Conservation (phyloP, 2,797 vertebrate species). For the Myotis vivesi region DNA sequence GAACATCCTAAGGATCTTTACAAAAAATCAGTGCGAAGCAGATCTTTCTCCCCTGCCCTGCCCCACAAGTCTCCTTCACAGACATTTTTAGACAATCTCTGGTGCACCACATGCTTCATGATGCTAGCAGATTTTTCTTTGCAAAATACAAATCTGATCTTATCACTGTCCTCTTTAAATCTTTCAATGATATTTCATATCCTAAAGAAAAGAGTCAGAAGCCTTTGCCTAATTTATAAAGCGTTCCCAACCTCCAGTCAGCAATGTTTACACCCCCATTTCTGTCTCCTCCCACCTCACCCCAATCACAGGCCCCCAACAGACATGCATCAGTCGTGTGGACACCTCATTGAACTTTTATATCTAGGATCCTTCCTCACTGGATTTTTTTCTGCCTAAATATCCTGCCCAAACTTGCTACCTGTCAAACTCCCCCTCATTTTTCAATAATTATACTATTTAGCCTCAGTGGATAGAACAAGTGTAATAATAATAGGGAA, state of each 20-base stretch:
- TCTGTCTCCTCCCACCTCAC: fast-evolving
- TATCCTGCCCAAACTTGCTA: neutral
- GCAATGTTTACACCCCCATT: fast-evolving
- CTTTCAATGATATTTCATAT: neutral
- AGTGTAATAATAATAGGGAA: neutral
- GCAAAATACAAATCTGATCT: neutral
- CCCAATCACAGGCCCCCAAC: neutral
- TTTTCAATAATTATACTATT: neutral
- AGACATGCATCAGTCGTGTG: neutral
- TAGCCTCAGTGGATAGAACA: neutral
- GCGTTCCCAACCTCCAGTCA: neutral
- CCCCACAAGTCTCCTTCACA: neutral
- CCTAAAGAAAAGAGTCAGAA: neutral
- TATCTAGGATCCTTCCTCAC: neutral
- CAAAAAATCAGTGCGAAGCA: neutral
- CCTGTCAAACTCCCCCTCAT: neutral
- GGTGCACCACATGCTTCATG: neutral
- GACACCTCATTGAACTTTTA: neutral
- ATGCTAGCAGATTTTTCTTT: neutral
- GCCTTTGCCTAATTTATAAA: neutral
- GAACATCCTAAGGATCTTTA: neutral
- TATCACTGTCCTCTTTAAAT: neutral
- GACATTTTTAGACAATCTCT: neutral
- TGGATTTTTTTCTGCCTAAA: neutral
- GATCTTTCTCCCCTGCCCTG: neutral